Base-by-base conservation (phyloP, 2,888 invertebrate genomes). In the Baccha elongata region DNA sequence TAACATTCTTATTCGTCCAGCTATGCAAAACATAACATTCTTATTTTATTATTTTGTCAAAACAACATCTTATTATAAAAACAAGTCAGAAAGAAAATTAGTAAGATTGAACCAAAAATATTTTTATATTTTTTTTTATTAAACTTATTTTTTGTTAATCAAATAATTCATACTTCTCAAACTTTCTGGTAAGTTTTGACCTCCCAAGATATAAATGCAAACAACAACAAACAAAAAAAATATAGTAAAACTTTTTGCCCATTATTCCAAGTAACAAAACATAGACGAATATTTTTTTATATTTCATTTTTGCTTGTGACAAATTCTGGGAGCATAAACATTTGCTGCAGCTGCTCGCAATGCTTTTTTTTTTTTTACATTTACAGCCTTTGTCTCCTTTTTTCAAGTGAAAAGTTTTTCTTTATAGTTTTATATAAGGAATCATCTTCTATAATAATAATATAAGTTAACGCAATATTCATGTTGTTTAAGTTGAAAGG, bases 381-480 rank as follows among this genome's bases (percentile, higher is more conserved):
- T 35, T 53, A 32, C 7, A 13, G 19, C n/a, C 21, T 52, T 75
- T 52, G 42, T 68, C 19, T 42, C 21, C 13, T 48, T 13, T n/a
- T 21, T 13, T 53, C n/a, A 44, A 11, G 46, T 29, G 46, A 48
- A 74, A 79, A 68, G 52, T 79, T 73, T 73, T 40, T 26, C 40
- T 68, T 64, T 15, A 58, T 40, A 44, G 19, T 44, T 60, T 44
- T 44, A 15, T 42, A 1, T 11, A 44, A 11, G 42, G 29, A 44
- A 23, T n/a, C 53, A 44, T 44, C 40, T 58, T 40, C 40, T 21
- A 58, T 60, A 17, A n/a, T 60, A 1, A 29, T 44, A 44, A 44
- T 19, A 15, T 60, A 29, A 74, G 79, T 80, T 80, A 80, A 80
- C 74, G 79, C 74, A 64, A 64, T 74, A 68, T 80, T 80, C 79